phyloP scores from a whole-genome alignment of 2,113 vertebrate genomes.

The Hemiscyllium ocellatum region DNA sequence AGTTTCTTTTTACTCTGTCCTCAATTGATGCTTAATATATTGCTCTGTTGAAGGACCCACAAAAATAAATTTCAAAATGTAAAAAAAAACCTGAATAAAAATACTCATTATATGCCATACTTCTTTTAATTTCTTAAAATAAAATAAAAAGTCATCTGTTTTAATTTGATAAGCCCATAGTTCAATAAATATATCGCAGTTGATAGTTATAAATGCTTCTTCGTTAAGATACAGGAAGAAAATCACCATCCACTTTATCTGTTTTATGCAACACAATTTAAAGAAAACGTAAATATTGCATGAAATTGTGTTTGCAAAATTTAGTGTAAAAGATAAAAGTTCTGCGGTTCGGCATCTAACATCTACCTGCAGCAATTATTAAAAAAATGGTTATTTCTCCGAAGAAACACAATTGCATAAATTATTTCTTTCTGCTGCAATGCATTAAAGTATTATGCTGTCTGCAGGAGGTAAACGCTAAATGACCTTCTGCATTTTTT shows the following conservation, averaged over 20 bases:
- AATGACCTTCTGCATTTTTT: background rate
- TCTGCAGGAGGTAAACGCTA: background rate
- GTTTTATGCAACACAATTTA: background rate
- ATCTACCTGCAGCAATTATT: background rate
- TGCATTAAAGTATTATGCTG: background rate
- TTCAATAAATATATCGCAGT: slow-evolving; percentile 1
- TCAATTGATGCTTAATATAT: slow-evolving; percentile 5
- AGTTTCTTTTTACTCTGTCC: background rate
- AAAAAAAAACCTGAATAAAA: background rate
- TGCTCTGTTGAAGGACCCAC: background rate
- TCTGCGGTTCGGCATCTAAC: background rate
- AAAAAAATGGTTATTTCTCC: background rate
- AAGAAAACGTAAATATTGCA: background rate
- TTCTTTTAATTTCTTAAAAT: background rate
- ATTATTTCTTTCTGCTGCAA: background rate
- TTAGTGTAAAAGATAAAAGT: background rate
- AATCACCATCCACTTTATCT: background rate
- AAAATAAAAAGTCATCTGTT: slow-evolving; percentile 17
- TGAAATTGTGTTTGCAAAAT: background rate
- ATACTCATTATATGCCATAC: background rate
- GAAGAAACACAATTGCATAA: slow-evolving; percentile 6
- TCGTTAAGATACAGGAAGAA: background rate
- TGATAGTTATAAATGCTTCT: background rate
- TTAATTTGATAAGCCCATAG: background rate
- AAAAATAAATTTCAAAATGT: background rate